phyloP scores from a whole-genome alignment of 2,113 vertebrate genomes.

The Solea solea region DNA sequence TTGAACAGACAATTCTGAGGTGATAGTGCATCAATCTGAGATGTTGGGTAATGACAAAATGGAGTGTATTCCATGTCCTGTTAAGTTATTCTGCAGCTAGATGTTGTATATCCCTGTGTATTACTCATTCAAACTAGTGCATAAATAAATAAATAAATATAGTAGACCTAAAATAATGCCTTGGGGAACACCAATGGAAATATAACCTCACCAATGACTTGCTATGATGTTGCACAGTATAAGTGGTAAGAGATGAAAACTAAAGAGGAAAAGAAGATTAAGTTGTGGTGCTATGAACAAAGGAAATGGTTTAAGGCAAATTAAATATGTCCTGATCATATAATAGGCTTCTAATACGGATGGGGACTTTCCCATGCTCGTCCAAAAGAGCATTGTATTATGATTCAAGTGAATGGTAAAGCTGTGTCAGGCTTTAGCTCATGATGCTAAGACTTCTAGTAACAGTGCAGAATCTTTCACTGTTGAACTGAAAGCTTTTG shows the following conservation, averaged over 20 bases:
- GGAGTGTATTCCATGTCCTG: background rate
- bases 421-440: background rate
- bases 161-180: background rate
- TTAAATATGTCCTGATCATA: constrained; percentile 14
- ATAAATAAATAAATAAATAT: background rate
- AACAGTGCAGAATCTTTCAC: background rate
- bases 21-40: background rate
- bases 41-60: background rate
- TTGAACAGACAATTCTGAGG: background rate
- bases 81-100: background rate
- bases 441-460: background rate
- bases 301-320: constrained; percentile 19
- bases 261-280: constrained; percentile 60
- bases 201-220: constrained; percentile 18
- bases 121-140: background rate
- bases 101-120: background rate
- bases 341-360: no score
- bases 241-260: constrained; percentile 16
- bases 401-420: background rate
- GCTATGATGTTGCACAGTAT: constrained; percentile 38
- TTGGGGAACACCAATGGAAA: constrained; percentile 15
- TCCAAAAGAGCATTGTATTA: background rate
- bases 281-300: constrained; percentile 42
- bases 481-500: no score
- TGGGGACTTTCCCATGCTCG: background rate